These are phyloP conservation scores for Thinocorus orbignyianus DNA, from an alignment of 2,113 vertebrate genomes.

Conservation along the genomic window DNA sequence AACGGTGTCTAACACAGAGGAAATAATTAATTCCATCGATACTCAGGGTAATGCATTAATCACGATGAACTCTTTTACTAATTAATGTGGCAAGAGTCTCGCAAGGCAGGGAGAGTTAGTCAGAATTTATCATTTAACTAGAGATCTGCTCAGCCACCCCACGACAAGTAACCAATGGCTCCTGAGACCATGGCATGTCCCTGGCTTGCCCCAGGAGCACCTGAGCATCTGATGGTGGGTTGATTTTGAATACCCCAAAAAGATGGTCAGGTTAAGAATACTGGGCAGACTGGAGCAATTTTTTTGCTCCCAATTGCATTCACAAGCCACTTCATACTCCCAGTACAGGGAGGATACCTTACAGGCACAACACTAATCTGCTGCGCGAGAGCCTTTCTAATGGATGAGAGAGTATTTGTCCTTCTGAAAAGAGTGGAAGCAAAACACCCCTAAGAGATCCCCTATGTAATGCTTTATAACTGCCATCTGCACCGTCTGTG, in stretches of 20 bases:
- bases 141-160: background rate
- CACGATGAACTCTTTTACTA: background rate
- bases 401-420: fast-evolving
- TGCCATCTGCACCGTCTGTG: background rate
- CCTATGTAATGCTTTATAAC: background rate
- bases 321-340: background rate
- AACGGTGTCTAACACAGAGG: background rate
- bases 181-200: background rate
- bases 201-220: background rate
- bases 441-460: background rate
- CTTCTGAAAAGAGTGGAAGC: background rate
- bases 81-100: background rate
- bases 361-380: fast-evolving
- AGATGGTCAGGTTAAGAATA: background rate
- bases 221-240: background rate
- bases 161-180: background rate
- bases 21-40: background rate
- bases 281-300: background rate
- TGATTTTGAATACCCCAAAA: background rate
- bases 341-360: background rate
- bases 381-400: background rate
- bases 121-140: background rate
- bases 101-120: background rate
- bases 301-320: background rate
- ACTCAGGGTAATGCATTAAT: conserved; percentile 9